Evolutionary conservation across 2,797 vertebrate genomes (phyloP).

Genomic region (Gallinago solitaria): DNA sequence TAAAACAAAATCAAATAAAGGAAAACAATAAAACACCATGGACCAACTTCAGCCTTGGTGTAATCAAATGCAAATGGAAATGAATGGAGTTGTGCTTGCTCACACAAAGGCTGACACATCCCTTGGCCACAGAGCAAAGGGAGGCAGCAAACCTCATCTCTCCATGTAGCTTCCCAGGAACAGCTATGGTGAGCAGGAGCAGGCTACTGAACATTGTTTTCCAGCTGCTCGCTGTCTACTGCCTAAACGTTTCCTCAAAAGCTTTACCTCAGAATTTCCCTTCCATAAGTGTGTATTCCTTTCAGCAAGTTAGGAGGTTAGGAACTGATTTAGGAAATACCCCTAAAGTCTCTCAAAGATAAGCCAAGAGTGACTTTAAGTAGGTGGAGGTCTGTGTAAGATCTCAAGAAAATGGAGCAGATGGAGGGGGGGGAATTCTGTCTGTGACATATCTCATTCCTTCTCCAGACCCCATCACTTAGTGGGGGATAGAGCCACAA

Average conservation of each 20-base stretch:
- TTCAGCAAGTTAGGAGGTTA: neutral
- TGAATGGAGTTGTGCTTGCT: neutral
- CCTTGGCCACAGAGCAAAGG: neutral
- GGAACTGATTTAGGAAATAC: neutral
- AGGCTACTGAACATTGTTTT: neutral
- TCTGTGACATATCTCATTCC: neutral
- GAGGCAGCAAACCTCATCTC: neutral
- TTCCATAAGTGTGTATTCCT: neutral
- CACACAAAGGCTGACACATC: neutral
- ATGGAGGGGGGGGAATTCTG: neutral
- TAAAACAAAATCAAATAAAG: conserved; percentile 5
- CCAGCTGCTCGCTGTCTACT: neutral
- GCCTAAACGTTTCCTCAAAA: neutral
- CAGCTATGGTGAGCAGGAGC: neutral
- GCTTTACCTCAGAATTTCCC: neutral
- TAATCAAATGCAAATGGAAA: conserved; percentile 19
- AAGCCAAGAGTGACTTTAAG: neutral
- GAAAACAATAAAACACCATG: neutral
- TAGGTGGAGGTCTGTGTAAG: neutral
- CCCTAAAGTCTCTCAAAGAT: neutral
- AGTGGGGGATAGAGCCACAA: neutral
- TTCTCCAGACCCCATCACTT: neutral
- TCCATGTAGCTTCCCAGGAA: neutral
- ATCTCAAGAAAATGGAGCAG: neutral
- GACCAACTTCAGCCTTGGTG: neutral